Percentiles rank a stretch among this genome's conserved stretches.
Conservation (phyloP, 2,888 invertebrate species). For the Trachelus tabidus region DNA sequence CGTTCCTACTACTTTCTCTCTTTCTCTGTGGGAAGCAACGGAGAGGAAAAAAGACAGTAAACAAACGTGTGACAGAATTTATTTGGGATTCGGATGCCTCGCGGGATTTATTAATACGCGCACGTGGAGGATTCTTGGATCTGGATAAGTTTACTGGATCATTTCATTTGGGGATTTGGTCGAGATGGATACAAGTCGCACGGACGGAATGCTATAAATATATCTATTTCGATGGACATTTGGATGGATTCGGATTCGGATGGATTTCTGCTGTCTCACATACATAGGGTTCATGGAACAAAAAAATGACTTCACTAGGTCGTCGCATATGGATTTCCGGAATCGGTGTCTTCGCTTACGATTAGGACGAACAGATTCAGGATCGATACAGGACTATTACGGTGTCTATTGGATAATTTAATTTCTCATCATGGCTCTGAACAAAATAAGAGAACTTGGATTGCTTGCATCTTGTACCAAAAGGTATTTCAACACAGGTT, state of each 20-base stretch:
- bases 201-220: conserved; percentile 29
- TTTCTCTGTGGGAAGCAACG: conserved; percentile 12
- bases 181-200: conserved; percentile 30
- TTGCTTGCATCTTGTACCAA: conserved; percentile 8
- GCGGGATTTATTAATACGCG: conserved; percentile 40
- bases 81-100: conserved; percentile 36
- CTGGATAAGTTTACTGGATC: conserved; percentile 39
- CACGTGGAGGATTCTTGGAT: conserved; percentile 45
- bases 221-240: conserved; percentile 17
- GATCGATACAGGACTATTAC: conserved; percentile 14
- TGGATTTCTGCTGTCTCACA: conserved; percentile 12
- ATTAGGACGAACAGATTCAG: conserved; percentile 24
- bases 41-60: conserved; percentile 16
- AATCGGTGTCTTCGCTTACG: conserved; percentile 38
- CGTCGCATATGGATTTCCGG: conserved; percentile 38
- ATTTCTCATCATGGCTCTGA: conserved; percentile 33
- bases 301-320: conserved; percentile 33
- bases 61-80: conserved; percentile 28
- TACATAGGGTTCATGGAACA: conserved; percentile 22
- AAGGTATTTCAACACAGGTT: conserved; percentile 44
- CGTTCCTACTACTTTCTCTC: background rate
- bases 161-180: conserved; percentile 35
- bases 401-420: conserved; percentile 14
- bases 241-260: conserved; percentile 9
- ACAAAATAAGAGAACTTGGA: conserved; percentile 28